Percentiles rank a stretch among this genome's conserved stretches.
Evolutionary conservation across 2,888 invertebrate species (phyloP).

Genomic region (Aporophyla nigra): DNA sequence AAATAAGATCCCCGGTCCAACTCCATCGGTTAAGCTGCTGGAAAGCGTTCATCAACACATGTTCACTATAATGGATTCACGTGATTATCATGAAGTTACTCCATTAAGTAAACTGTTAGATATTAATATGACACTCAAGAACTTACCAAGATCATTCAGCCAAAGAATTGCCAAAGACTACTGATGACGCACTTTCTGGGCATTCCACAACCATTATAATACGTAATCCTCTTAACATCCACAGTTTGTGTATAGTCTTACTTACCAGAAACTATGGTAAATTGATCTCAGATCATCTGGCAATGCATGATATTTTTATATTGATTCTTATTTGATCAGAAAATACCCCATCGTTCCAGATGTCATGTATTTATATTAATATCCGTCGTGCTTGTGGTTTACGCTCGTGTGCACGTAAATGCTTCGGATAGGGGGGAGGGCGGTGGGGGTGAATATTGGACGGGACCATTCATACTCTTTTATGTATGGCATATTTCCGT

Average conservation of each 20-base stretch:
- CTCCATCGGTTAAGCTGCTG: background rate
- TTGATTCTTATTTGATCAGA: conserved; percentile 43
- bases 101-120: background rate
- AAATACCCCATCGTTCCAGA: conserved; percentile 9
- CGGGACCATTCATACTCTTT: conserved; percentile 52
- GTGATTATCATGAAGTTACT: background rate
- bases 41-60: background rate
- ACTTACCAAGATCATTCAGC: background rate
- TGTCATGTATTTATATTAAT: conserved; percentile 64
- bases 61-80: too few relatives aligned
- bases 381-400: conserved; percentile 50
- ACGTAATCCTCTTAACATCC: background rate
- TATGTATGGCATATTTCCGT: conserved; percentile 47
- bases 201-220: background rate
- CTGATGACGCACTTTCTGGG: background rate
- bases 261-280: background rate
- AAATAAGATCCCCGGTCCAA: background rate
- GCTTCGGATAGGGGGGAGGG: conserved; percentile 23
- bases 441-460: background rate
- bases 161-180: background rate
- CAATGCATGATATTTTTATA: conserved; percentile 19
- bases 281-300: background rate
- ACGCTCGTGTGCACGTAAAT: conserved; percentile 61
- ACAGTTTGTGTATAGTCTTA: background rate
- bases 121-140: background rate